Evolutionary conservation across 2,888 invertebrate genomes (phyloP).

Genomic region (Lamellibrachia satsuma): DNA sequence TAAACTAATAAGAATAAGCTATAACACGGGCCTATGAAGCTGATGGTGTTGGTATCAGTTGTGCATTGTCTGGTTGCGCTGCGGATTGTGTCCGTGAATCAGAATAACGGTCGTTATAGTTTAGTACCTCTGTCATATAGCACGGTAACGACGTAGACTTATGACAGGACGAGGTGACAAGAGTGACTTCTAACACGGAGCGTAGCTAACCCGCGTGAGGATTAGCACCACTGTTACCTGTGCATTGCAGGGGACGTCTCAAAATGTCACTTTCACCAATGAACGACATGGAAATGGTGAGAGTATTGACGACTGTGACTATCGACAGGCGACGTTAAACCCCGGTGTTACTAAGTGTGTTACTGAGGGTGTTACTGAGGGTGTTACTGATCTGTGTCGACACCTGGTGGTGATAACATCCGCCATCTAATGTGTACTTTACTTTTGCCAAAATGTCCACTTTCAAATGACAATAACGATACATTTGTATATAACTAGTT

Average conservation of each 20-base stretch:
- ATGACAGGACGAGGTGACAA: neutral
- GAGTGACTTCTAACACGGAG: neutral
- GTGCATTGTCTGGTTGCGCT: neutral
- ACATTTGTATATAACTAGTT: no score
- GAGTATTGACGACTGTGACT: no score
- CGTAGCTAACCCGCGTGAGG: neutral
- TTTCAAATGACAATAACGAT: no score
- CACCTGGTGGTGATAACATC: no score
- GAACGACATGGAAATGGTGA: neutral
- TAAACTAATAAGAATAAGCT: no score
- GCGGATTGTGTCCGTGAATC: neutral
- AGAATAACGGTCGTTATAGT: neutral
- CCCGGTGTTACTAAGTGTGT: no score
- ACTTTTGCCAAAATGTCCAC: no score
- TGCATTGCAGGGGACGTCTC: neutral
- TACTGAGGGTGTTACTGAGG: no score
- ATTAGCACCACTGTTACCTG: neutral
- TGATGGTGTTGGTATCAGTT: neutral
- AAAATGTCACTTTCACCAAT: neutral
- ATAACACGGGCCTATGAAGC: no score
- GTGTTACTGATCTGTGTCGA: no score
- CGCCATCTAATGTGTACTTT: no score
- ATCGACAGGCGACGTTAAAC: no score
- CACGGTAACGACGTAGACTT: neutral
- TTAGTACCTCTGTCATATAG: neutral